Evolutionary conservation across 2,888 invertebrate species (phyloP).

Genomic region (Cataglyphis altisquamis): DNA sequence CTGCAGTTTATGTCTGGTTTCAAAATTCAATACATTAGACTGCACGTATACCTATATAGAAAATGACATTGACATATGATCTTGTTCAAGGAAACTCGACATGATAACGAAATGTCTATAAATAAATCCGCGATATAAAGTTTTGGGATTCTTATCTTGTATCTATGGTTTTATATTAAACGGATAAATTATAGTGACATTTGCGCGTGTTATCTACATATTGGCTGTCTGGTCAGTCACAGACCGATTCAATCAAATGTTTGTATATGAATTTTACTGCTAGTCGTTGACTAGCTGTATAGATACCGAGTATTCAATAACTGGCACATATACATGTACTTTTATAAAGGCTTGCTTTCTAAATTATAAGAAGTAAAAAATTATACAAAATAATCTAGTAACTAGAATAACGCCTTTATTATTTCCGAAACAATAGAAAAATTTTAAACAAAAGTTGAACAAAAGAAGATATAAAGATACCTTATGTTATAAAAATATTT

Average conservation of each 20-base stretch:
- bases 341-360: background rate
- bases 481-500: background rate
- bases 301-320: background rate
- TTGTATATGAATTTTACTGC: background rate
- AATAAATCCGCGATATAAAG: conserved; percentile 15
- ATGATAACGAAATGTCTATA: background rate
- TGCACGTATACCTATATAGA: too few species aligned
- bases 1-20: background rate
- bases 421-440: background rate
- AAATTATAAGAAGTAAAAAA: background rate
- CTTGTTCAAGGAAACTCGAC: background rate
- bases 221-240: background rate
- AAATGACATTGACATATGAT: conserved; percentile 21
- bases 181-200: conserved; percentile 34
- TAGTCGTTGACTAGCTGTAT: background rate
- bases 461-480: background rate
- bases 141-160: background rate
- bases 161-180: conserved; percentile 22
- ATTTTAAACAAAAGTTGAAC: background rate
- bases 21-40: conserved; percentile 16
- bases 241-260: conserved; percentile 9
- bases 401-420: background rate
- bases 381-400: background rate
- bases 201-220: background rate
- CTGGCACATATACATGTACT: background rate